Base-by-base conservation (phyloP, 2,113 vertebrate genomes). In the Numenius arquata region DNA sequence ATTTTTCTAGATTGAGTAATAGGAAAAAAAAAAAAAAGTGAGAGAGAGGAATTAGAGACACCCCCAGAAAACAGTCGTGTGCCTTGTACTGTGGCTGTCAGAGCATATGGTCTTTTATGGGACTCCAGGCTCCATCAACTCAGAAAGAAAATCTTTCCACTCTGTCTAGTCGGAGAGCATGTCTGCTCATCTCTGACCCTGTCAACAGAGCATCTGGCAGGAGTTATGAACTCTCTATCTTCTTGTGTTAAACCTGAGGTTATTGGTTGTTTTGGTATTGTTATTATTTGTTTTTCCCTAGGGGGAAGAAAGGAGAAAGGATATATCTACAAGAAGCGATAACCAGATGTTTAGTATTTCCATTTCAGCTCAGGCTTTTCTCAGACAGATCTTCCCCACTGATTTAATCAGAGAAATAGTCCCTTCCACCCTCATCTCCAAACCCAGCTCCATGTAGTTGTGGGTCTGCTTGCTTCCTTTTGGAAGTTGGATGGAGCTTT, bases 211-310 rank as follows among this genome's bases (percentile, higher is more conserved):
- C 88, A 90, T 87, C 79, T 95, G 96, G 93, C 52, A 94, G 83
- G 76, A 96, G 65, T 94, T 48, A 96, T 38, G 88, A 93, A 90
- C 93, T 89, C 81, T 86, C 43, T 40, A 8, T 84, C 71, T 93
- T 61, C 65, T 63, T 32, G 32, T 72, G 56, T 90, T 87, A 95
- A 92, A 96, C 58, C 50, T 65, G 65, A 89, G 17, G 89, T 93
- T 94, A 94, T 48, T 85, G 77, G 72, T 71, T 81, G 86, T 78
- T 95, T 68, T 41, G 8, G 52, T 53, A 89, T 67, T 81, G 76
- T 84, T 91, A 56, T 43, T 90, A 19, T 81, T 94, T 95, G 73
- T 45, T 92, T 94, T 78, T n/a, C 86, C 83, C 76, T 8, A 2
- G 13, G 48, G 80, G 48, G 53, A 81, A 72, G 55, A 84, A 61